phyloP scores from a whole-genome alignment of 2,797 vertebrate genomes.

The Varecia variegata region DNA sequence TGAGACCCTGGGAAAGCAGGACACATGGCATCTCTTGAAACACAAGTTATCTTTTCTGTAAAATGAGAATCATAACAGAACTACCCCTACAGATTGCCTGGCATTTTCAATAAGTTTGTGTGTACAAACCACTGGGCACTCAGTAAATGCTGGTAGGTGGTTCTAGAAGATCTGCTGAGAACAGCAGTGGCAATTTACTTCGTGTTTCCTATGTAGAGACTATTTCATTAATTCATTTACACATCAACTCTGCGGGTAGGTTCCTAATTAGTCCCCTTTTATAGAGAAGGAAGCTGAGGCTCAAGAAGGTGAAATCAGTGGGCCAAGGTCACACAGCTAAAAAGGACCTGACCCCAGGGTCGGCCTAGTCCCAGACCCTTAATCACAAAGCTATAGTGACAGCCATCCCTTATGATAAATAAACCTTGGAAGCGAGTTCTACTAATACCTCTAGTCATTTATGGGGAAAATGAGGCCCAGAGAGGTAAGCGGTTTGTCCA shows the following conservation, averaged over 20 bases:
- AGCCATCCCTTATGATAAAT: background rate
- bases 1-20: background rate
- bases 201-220: background rate
- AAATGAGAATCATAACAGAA: background rate
- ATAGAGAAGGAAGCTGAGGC: background rate
- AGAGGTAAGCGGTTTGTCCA: background rate
- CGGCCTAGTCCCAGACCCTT: background rate
- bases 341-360: background rate
- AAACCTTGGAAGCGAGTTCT: background rate
- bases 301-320: background rate
- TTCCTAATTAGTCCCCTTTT: background rate
- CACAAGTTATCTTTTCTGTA: background rate
- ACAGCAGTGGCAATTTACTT: background rate
- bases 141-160: background rate
- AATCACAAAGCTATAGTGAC: background rate
- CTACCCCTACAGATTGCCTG: background rate
- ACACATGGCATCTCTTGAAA: background rate
- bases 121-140: background rate
- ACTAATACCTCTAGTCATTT: background rate
- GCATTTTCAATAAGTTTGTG: background rate
- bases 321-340: background rate
- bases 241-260: background rate
- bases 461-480: background rate
- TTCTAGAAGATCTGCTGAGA: background rate
- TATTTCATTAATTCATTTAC: background rate